Conservation (phyloP, 2,113 vertebrate genomes). For the Numida meleagris region DNA sequence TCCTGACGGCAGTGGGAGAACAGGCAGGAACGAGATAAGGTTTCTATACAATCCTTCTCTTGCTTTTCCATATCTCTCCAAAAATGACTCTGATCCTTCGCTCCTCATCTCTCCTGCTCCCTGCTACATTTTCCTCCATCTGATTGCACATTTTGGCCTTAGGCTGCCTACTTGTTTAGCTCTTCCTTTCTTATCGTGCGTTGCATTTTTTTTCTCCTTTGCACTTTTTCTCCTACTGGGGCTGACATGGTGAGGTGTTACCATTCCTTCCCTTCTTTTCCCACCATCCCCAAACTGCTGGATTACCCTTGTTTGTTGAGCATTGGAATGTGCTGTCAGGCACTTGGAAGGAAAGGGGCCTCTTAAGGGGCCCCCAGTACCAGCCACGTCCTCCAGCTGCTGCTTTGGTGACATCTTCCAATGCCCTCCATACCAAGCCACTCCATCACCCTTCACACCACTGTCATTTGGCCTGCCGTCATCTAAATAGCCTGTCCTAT, state of each 20-base stretch:
- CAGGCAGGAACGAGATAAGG: conserved; percentile 67
- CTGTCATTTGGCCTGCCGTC: neutral
- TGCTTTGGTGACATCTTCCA: neutral
- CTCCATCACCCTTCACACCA: neutral
- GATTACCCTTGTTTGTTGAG: neutral
- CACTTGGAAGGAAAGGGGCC: neutral
- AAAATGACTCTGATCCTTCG: conserved; percentile 18
- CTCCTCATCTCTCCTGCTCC: neutral
- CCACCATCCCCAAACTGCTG: rapidly evolving
- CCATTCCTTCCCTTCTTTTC: neutral
- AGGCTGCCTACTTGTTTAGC: neutral
- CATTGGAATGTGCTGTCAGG: rapidly evolving
- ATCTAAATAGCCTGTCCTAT: neutral
- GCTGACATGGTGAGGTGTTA: neutral
- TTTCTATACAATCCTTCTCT: conserved; percentile 38
- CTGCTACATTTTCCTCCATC: neutral
- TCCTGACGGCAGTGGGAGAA: conserved; percentile 28
- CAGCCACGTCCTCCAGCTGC: neutral
- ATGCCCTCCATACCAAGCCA: neutral
- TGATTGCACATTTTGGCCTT: neutral
- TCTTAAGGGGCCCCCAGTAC: too few species aligned
- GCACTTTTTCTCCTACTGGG: neutral
- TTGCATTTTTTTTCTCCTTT: neutral
- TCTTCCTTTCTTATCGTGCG: neutral
- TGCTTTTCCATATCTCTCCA: conserved; percentile 42